These are phyloP conservation scores for Micrasema longulum DNA, from an alignment of 1,140 invertebrate species.

Conservation along the genomic window DNA sequence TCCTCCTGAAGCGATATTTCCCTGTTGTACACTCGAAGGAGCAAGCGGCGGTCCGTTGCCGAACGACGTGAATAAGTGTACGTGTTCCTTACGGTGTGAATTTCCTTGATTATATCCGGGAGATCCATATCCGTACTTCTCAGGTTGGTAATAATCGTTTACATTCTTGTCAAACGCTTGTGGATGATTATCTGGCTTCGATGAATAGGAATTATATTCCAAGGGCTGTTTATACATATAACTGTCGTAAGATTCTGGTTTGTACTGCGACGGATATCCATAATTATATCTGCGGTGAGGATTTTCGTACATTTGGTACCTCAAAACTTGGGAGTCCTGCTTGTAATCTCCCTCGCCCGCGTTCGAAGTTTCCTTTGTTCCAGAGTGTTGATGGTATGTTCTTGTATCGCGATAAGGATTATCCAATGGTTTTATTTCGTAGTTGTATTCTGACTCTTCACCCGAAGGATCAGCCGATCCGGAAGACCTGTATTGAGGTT, in stretches of 20 bases:
- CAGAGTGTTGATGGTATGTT: too few relatives aligned
- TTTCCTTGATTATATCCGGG: neutral
- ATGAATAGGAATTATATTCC: slow-evolving; percentile 1
- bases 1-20: neutral
- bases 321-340: too few relatives aligned
- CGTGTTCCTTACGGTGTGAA: neutral
- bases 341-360: too few relatives aligned
- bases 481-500: neutral
- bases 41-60: neutral
- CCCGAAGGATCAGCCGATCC: too few relatives aligned
- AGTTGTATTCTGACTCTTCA: slow-evolving; percentile 9
- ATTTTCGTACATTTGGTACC: too few relatives aligned
- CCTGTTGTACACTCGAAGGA: too few relatives aligned
- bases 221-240: neutral
- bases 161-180: neutral
- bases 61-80: neutral
- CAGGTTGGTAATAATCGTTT: neutral
- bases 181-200: neutral
- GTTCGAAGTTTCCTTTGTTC: too few relatives aligned
- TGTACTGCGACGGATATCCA: too few relatives aligned
- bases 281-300: too few relatives aligned
- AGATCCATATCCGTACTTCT: neutral
- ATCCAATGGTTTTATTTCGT: neutral
- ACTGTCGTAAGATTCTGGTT: too few relatives aligned
- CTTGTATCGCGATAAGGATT: too few relatives aligned